phyloP scores from a whole-genome alignment of 2,113 vertebrate species.

The Symphodus melops region DNA sequence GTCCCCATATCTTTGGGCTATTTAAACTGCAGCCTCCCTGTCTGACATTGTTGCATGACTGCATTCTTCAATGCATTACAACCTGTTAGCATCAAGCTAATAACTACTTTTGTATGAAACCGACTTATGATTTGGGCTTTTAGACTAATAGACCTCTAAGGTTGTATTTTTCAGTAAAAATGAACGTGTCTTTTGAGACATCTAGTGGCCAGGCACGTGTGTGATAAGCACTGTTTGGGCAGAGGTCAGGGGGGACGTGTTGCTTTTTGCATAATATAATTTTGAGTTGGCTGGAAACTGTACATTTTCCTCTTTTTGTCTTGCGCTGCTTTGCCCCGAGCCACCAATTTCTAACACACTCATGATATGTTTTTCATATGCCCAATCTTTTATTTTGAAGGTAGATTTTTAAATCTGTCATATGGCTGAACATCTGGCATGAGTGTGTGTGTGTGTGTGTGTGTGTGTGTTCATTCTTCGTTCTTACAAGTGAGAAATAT shows the following conservation, averaged over 20 bases:
- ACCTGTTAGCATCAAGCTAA: constrained; percentile 19
- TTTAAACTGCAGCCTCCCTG: constrained; percentile 50
- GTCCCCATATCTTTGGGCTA: constrained; percentile 33
- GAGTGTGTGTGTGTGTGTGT: constrained; percentile 4
- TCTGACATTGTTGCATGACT: constrained; percentile 29
- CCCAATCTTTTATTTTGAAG: constrained; percentile 5
- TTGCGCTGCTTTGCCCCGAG: not conserved
- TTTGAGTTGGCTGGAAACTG: constrained; percentile 4
- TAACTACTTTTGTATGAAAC: not conserved
- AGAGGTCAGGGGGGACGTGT: constrained; percentile 21
- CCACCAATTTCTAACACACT: constrained; percentile 2
- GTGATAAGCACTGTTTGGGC: not conserved
- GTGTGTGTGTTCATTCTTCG: too few species aligned
- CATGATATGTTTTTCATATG: constrained; percentile 36
- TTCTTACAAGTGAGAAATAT: constrained; percentile 65
- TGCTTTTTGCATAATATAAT: not conserved
- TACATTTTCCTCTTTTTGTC: constrained; percentile 8
- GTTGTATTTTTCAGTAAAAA: not conserved
- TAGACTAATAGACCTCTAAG: not conserved
- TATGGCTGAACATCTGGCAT: constrained; percentile 13
- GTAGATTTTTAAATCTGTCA: constrained; percentile 13
- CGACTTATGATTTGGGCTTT: not conserved
- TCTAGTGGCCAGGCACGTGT: constrained; percentile 37
- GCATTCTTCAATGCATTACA: constrained; percentile 20
- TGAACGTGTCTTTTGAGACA: constrained; percentile 38